phyloP scores from a whole-genome alignment of 2,888 invertebrate genomes.

The Sminthurinus aureus region DNA sequence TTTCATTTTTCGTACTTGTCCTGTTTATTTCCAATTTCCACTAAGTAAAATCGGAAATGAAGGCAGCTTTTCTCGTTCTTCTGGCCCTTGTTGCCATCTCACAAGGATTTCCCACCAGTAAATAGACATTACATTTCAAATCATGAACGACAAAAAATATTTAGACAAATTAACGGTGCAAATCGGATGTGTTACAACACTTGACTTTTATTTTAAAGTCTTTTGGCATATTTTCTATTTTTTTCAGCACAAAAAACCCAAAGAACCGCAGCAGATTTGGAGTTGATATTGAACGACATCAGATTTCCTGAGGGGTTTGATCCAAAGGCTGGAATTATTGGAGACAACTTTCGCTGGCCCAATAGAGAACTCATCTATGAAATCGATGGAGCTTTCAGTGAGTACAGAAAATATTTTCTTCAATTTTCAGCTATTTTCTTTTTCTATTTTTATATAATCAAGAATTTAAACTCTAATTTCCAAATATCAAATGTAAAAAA shows the following conservation, averaged over 20 bases:
- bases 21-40: too few species aligned
- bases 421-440: not conserved
- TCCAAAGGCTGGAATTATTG: constrained; percentile 62
- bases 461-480: too few species aligned
- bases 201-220: too few species aligned
- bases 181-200: too few species aligned
- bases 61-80: not conserved
- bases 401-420: constrained; percentile 46
- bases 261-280: constrained; percentile 16
- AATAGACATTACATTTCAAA: not conserved
- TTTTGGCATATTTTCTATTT: not conserved
- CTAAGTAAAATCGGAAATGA: not conserved
- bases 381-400: constrained; percentile 66
- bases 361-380: constrained; percentile 66
- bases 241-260: not conserved
- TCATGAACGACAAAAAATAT: too few species aligned
- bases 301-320: constrained; percentile 30
- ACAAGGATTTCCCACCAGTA: not conserved
- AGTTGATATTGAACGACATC: constrained; percentile 26
- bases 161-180: too few species aligned
- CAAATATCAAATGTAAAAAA: too few species aligned
- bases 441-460: too few species aligned
- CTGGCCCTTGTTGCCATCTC: not conserved
- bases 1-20: too few species aligned
- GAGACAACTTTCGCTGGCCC: constrained; percentile 66